phyloP scores from a whole-genome alignment of 1,140 invertebrate genomes.

The Temnothorax nylanderi region DNA sequence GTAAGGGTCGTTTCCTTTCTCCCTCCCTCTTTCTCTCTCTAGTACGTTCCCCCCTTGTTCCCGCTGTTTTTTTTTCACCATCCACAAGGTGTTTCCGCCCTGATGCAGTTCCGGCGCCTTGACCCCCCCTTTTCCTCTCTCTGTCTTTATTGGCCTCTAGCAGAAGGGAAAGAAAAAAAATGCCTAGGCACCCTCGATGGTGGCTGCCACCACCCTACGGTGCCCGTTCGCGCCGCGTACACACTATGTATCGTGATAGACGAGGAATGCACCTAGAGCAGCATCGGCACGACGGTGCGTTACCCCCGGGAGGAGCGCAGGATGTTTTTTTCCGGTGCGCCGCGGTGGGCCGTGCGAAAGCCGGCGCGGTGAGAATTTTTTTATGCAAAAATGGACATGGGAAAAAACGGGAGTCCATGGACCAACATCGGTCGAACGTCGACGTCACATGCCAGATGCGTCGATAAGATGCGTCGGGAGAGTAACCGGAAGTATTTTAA shows the following conservation, averaged over 20 bases:
- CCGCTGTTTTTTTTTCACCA: slow-evolving; percentile 63
- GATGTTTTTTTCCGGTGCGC: slow-evolving; percentile 55
- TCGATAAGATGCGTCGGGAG: slow-evolving; percentile 46
- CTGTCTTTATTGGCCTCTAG: not conserved
- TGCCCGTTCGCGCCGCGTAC: not conserved
- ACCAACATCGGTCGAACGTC: slow-evolving; percentile 49
- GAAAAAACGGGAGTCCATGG: slow-evolving; percentile 78
- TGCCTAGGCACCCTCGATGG: slow-evolving; percentile 9
- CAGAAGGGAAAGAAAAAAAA: slow-evolving; percentile 35
- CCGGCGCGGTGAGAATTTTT: slow-evolving; percentile 83
- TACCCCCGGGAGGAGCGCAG: slow-evolving; percentile 35
- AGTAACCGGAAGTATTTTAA: not conserved
- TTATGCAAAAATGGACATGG: slow-evolving; percentile 85
- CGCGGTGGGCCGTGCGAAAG: slow-evolving; percentile 80
- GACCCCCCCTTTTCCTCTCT: not conserved
- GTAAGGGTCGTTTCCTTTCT: slow-evolving; percentile 76
- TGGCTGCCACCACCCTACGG: slow-evolving; percentile 37
- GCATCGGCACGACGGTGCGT: slow-evolving; percentile 13
- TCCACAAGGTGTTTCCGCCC: slow-evolving; percentile 75
- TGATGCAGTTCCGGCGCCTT: slow-evolving; percentile 60
- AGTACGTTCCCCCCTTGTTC: not conserved
- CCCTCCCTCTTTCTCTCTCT: slow-evolving; percentile 37
- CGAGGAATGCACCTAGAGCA: slow-evolving; percentile 67
- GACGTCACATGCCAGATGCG: slow-evolving; percentile 36
- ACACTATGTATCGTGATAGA: slow-evolving; percentile 37